Percentiles rank a stretch among this genome's conserved stretches.
These are phyloP conservation scores for Pampusana beccarii DNA, from an alignment of 2,113 vertebrate species.

Conservation along the genomic window DNA sequence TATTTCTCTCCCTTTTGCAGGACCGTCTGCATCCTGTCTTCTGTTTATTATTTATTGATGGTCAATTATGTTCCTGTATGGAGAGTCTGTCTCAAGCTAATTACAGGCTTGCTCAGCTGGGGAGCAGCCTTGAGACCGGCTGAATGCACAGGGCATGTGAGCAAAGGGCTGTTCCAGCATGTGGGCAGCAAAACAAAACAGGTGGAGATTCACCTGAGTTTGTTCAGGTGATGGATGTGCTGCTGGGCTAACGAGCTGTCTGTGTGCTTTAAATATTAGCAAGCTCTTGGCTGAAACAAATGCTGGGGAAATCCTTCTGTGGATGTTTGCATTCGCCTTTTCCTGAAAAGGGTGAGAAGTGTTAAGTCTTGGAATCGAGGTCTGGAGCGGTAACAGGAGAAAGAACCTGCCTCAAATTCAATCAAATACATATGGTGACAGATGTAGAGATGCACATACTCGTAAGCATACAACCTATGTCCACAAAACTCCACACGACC, in stretches of 20 bases:
- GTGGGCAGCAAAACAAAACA: neutral
- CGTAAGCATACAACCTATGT: rapidly evolving
- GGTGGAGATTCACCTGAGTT: neutral
- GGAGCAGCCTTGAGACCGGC: neutral
- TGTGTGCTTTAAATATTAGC: neutral
- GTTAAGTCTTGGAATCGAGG: neutral
- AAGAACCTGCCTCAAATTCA: neutral
- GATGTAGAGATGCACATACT: neutral
- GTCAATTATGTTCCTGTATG: neutral
- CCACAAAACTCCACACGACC: neutral
- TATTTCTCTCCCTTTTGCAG: neutral
- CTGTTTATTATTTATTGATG: neutral
- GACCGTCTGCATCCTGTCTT: neutral
- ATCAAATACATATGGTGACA: neutral
- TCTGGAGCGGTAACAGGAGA: neutral
- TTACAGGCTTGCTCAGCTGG: neutral
- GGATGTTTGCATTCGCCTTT: neutral
- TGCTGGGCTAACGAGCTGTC: neutral
- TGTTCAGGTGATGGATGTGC: neutral
- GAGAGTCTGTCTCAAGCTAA: neutral
- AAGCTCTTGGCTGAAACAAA: neutral
- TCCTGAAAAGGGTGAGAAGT: neutral
- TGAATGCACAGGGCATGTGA: neutral
- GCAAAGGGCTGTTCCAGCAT: neutral
- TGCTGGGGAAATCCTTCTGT: neutral